phyloP scores from a whole-genome alignment of 2,797 vertebrate genomes.

The Sebastes wilsoni region DNA sequence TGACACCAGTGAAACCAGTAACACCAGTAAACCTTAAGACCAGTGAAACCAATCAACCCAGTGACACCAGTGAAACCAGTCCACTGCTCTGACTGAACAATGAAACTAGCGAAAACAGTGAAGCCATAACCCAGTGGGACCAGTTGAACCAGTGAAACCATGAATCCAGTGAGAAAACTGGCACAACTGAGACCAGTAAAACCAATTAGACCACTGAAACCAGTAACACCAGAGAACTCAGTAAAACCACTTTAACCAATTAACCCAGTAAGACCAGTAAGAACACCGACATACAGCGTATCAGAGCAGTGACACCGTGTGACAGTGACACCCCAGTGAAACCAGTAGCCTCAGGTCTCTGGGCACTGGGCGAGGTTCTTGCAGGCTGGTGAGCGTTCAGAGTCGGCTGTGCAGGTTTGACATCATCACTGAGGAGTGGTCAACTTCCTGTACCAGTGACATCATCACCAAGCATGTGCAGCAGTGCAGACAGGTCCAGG shows the following conservation, averaged over 20 bases:
- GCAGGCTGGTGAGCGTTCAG: background rate
- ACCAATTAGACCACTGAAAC: background rate
- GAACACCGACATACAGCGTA: background rate
- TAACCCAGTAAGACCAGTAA: background rate
- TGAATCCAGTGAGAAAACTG: background rate
- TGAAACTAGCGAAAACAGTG: background rate
- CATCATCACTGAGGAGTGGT: conserved; percentile 42
- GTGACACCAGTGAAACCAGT: background rate
- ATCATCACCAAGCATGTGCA: conserved; percentile 54
- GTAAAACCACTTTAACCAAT: background rate
- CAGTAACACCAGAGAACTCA: background rate
- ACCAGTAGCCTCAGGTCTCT: background rate
- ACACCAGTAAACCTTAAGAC: background rate
- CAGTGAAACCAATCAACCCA: background rate
- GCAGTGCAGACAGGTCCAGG: conserved; percentile 27
- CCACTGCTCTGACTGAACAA: background rate
- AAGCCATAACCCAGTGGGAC: background rate
- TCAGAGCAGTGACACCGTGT: background rate
- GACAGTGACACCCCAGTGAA: background rate
- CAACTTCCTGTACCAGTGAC: conserved; percentile 56
- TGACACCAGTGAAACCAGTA: background rate
- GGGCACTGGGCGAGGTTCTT: conserved; percentile 7
- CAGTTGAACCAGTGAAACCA: background rate
- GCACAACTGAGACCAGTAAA: background rate
- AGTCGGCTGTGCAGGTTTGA: background rate